Evolutionary conservation across 2,113 vertebrate genomes (phyloP).

Genomic region (Callipepla californica): DNA sequence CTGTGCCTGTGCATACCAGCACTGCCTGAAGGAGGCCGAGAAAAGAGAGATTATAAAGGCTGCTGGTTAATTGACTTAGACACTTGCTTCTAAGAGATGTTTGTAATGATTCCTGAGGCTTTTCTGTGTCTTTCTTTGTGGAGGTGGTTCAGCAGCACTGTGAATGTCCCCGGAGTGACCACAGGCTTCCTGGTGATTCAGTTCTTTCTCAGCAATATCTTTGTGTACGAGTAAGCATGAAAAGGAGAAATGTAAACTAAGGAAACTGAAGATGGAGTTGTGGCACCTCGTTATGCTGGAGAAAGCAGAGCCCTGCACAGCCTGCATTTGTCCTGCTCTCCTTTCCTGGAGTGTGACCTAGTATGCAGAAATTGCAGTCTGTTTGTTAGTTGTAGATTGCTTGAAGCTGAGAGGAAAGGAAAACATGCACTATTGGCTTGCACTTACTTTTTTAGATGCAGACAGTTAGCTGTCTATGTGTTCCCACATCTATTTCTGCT

Average conservation of each 20-base stretch:
- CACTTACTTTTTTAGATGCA: not conserved
- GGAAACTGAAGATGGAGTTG: not conserved
- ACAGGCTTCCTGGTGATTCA: not conserved
- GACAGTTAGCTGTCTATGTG: not conserved
- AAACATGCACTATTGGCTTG: not conserved
- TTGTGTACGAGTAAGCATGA: not conserved
- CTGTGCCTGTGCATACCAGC: rapidly evolving
- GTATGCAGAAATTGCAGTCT: not conserved
- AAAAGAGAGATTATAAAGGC: not conserved
- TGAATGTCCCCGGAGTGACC: not conserved
- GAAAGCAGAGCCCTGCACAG: not conserved
- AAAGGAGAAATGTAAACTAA: not conserved
- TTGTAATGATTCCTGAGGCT: not conserved
- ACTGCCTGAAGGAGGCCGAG: not conserved
- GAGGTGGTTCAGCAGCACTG: not conserved
- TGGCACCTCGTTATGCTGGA: not conserved
- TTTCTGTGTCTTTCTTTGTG: not conserved
- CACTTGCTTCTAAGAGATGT: not conserved
- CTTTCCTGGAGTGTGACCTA: not conserved
- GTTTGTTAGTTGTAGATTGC: not conserved
- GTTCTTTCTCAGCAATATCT: not conserved
- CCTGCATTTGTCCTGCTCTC: not conserved
- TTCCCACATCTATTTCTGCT: not conserved
- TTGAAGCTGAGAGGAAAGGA: not conserved
- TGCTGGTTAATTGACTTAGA: not conserved